These are phyloP conservation scores for Zosterops japonicus DNA, from an alignment of 2,113 vertebrate genomes.

Conservation along the genomic window DNA sequence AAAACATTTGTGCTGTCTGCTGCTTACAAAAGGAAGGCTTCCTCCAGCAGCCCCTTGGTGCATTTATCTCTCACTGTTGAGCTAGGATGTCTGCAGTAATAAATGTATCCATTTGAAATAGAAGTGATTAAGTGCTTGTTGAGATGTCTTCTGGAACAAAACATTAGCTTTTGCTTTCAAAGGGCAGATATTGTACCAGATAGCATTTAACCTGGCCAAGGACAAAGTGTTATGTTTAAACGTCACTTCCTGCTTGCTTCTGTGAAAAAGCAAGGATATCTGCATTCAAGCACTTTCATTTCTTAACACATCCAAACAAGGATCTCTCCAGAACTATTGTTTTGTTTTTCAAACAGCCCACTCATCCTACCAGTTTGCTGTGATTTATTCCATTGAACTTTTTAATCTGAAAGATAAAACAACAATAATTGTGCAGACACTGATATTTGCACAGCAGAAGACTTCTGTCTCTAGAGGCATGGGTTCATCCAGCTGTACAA, in stretches of 20 bases:
- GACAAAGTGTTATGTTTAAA: constrained; percentile 28
- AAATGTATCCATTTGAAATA: constrained; percentile 49
- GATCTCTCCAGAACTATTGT: not conserved
- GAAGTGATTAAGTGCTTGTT: constrained; percentile 54
- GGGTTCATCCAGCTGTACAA: not conserved
- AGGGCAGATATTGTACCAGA: constrained; percentile 28
- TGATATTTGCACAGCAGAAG: not conserved
- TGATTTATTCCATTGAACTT: not conserved
- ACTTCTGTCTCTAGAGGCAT: not conserved
- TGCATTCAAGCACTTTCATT: not conserved
- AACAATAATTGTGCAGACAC: not conserved
- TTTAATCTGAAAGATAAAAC: not conserved
- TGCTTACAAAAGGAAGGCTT: constrained; percentile 9
- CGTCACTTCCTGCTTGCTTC: not conserved
- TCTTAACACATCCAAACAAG: not conserved
- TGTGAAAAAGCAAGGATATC: not conserved
- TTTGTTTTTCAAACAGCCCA: not conserved
- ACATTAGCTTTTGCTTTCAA: constrained; percentile 50
- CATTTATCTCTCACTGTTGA: constrained; percentile 51
- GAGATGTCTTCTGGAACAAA: constrained; percentile 57
- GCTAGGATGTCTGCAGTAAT: constrained; percentile 45
- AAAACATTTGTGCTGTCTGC: constrained; percentile 36
- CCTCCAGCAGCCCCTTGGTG: not conserved
- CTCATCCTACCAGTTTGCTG: not conserved
- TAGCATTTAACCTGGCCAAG: constrained; percentile 44